Evolutionary conservation across 2,113 vertebrate species (phyloP).

Genomic region (Gorsachius goisagi): DNA sequence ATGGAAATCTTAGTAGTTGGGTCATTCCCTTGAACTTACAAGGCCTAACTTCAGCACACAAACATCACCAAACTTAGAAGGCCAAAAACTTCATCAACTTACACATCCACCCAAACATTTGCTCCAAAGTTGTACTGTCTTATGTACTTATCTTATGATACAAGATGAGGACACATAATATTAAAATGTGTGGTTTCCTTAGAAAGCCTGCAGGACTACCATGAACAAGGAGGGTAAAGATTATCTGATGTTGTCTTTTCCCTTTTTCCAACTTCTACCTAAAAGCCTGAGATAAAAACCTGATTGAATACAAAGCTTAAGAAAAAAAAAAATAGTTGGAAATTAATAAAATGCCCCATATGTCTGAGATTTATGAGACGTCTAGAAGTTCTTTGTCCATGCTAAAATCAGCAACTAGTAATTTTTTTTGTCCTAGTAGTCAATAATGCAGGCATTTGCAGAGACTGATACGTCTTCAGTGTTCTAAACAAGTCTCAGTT

Average conservation of each 20-base stretch:
- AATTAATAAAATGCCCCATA: not conserved
- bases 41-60: not conserved
- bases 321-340: not conserved
- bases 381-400: not conserved
- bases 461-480: not conserved
- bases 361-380: not conserved
- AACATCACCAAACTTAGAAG: not conserved
- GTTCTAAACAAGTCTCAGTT: not conserved
- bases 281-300: not conserved
- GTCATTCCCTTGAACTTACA: not conserved
- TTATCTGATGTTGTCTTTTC: not conserved
- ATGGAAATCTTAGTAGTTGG: not conserved
- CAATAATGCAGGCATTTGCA: not conserved
- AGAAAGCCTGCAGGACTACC: not conserved
- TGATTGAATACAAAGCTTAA: too few relatives aligned
- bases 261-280: not conserved
- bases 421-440: not conserved
- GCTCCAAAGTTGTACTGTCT: not conserved
- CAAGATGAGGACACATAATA: not conserved
- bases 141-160: not conserved
- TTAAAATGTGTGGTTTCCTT: not conserved
- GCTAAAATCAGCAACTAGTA: not conserved
- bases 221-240: not conserved
- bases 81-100: not conserved
- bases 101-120: not conserved